These are phyloP conservation scores for Pteria penguin DNA, from an alignment of 2,888 invertebrate genomes.

Conservation along the genomic window DNA sequence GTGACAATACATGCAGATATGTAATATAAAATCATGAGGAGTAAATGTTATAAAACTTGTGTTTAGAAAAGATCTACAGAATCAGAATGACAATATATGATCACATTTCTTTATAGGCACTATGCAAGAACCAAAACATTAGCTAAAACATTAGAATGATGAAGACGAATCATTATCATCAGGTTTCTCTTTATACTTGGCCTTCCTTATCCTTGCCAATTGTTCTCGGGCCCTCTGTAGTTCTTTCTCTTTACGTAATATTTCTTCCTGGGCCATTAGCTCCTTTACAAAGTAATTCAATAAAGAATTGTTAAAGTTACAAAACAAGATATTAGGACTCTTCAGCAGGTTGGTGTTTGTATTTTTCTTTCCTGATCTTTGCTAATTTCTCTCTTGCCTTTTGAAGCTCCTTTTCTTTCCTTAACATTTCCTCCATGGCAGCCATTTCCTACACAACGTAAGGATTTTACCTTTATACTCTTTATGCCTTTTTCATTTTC, in stretches of 20 bases:
- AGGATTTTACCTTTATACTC: too few species aligned
- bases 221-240: slow-evolving; percentile 94
- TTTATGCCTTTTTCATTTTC: too few species aligned
- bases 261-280: slow-evolving; percentile 81
- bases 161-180: slow-evolving; percentile 66
- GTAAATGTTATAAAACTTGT: too few species aligned
- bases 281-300: slow-evolving; percentile 10
- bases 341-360: slow-evolving; percentile 79
- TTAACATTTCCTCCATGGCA: slow-evolving; percentile 86
- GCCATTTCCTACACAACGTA: slow-evolving; percentile 70
- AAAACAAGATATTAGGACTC: too few species aligned
- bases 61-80: too few species aligned
- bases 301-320: too few species aligned
- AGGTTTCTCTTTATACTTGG: slow-evolving; percentile 85
- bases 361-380: slow-evolving; percentile 95
- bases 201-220: slow-evolving; percentile 94
- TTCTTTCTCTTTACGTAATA: slow-evolving; percentile 95
- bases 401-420: slow-evolving; percentile 95
- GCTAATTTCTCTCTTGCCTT: slow-evolving; percentile 94
- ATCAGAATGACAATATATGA: too few species aligned
- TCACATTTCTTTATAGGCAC: slow-evolving; percentile 12
- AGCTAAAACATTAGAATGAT: slow-evolving; percentile 52
- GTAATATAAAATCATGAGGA: too few species aligned
- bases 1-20: too few species aligned
- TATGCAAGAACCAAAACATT: not conserved